Evolutionary conservation across 2,113 vertebrate species (phyloP).

Genomic region (Cnemophilus loriae): DNA sequence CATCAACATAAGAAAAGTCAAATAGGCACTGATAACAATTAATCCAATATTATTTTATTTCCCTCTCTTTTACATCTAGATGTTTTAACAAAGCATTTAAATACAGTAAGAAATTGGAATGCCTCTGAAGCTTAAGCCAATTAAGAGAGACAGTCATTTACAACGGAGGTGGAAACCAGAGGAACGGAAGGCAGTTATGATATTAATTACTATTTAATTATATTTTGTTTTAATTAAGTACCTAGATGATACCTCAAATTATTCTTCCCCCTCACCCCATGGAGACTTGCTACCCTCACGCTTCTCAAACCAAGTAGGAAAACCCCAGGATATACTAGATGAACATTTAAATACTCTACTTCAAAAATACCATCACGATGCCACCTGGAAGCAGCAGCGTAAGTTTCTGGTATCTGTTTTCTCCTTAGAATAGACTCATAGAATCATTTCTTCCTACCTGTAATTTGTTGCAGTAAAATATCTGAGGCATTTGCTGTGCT

Average conservation of each 20-base stretch:
- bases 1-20: neutral
- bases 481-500: neutral
- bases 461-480: neutral
- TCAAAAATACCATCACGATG: neutral
- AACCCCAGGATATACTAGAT: neutral
- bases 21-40: neutral
- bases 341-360: neutral
- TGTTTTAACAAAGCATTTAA: neutral
- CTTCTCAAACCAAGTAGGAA: neutral
- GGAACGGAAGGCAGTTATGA: neutral
- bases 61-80: neutral
- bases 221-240: constrained; percentile 2
- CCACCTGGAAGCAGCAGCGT: neutral
- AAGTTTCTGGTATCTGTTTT: neutral
- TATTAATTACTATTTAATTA: constrained; percentile 9
- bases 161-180: neutral
- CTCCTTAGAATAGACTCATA: neutral
- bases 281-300: neutral
- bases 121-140: neutral
- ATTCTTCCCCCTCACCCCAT: neutral
- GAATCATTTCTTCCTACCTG: neutral
- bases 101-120: neutral
- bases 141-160: neutral
- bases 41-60: neutral
- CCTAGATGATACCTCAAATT: neutral